A percentile compares a stretch with the other conserved stretches of the same genome.
phyloP scores from a whole-genome alignment of 23 tunicate species.

The Ascidia mentula region DNA sequence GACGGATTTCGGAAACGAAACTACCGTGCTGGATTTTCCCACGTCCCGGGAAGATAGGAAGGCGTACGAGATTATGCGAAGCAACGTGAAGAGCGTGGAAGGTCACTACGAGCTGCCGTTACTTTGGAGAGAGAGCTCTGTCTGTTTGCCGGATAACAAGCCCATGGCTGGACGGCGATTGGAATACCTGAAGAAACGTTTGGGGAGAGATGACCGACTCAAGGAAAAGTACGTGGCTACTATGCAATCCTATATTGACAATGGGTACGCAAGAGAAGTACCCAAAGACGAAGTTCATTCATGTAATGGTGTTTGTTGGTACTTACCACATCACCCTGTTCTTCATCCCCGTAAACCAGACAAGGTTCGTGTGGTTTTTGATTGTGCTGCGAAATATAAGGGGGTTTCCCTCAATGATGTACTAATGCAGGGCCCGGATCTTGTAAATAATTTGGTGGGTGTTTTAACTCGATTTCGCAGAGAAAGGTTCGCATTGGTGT shows the following conservation, averaged over 20 bases:
- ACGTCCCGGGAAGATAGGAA: background rate
- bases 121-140: background rate
- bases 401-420: slow-evolving; percentile 13
- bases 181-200: background rate
- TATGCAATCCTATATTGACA: background rate
- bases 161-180: background rate
- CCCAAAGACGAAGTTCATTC: background rate
- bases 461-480: slow-evolving; percentile 19
- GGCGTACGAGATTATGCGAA: background rate
- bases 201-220: background rate
- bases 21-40: background rate
- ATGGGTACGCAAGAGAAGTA: slow-evolving; percentile 7
- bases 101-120: background rate
- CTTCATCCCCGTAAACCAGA: slow-evolving; percentile 18
- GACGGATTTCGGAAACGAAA: background rate
- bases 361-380: slow-evolving; percentile 12
- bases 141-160: background rate
- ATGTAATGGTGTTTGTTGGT: slow-evolving; percentile 3
- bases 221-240: background rate
- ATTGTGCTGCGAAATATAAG: slow-evolving; percentile 9
- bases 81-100: background rate
- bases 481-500: slow-evolving; percentile 5
- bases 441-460: slow-evolving; percentile 8
- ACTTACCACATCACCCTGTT: slow-evolving; percentile 22
- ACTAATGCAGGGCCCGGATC: slow-evolving; percentile 18